Conservation (phyloP, 2,113 vertebrate genomes). For the Chionis minor region DNA sequence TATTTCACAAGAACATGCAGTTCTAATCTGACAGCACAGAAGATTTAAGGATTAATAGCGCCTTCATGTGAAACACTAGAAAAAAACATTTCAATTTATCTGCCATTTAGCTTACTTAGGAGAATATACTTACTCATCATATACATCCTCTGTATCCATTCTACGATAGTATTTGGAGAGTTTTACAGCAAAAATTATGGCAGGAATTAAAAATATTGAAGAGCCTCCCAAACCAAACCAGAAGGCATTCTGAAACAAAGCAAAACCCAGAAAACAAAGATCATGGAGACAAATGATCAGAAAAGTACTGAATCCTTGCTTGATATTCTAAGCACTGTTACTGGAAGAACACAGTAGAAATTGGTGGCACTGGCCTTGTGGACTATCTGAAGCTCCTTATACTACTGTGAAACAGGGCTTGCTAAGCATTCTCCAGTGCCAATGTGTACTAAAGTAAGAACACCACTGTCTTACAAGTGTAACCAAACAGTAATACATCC, state of each 20-base stretch:
- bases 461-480: background rate
- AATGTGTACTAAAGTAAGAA: background rate
- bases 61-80: background rate
- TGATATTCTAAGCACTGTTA: background rate
- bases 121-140: conserved; percentile 88
- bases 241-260: conserved; percentile 86
- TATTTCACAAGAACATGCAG: background rate
- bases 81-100: background rate
- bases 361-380: background rate
- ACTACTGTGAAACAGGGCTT: background rate
- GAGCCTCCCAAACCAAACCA: conserved; percentile 95
- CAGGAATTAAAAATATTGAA: conserved; percentile 86
- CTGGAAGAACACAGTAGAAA: background rate
- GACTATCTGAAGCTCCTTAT: background rate
- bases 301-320: background rate
- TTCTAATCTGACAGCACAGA: background rate
- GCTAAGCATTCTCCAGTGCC: background rate
- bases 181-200: conserved; percentile 89
- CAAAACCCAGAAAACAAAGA: background rate
- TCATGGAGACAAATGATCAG: background rate
- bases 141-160: conserved; percentile 98
- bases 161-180: conserved; percentile 93
- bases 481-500: background rate
- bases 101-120: background rate
- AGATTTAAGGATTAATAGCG: background rate